Conservation (phyloP, 1,140 invertebrate species). For the Spodoptera frugiperda region DNA sequence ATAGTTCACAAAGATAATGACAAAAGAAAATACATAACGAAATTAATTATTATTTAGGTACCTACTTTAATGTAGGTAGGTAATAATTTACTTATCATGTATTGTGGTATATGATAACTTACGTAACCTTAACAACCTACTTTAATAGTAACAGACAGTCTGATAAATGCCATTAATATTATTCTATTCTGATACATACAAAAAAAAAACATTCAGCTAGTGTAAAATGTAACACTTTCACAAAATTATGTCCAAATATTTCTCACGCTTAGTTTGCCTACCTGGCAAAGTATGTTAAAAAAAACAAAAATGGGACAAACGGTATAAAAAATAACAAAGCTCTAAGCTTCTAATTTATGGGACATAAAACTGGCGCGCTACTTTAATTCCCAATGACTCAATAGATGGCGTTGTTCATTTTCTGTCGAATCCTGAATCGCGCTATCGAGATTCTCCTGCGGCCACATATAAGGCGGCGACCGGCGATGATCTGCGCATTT, state of each 20-base stretch:
- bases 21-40: neutral
- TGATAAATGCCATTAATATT: no score
- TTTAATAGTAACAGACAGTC: no score
- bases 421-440: slow-evolving; percentile 53
- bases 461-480: slow-evolving; percentile 32
- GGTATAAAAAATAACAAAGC: neutral
- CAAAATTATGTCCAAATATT: neutral
- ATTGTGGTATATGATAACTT: neutral
- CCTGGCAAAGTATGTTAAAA: slow-evolving; percentile 23
- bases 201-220: no score
- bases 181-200: no score
- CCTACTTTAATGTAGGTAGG: neutral
- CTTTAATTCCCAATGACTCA: neutral
- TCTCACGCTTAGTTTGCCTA: neutral
- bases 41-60: neutral
- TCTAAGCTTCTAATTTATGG: slow-evolving; percentile 1
- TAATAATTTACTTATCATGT: neutral
- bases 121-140: no score
- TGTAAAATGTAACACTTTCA: no score
- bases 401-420: slow-evolving; percentile 62
- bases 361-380: neutral
- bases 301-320: neutral
- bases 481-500: slow-evolving; percentile 31
- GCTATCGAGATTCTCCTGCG: slow-evolving; percentile 48
- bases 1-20: neutral